Percentiles rank a stretch among this genome's conserved stretches.
Evolutionary conservation across 2,797 vertebrate species (phyloP).

Genomic region (Miichthys miiuy): DNA sequence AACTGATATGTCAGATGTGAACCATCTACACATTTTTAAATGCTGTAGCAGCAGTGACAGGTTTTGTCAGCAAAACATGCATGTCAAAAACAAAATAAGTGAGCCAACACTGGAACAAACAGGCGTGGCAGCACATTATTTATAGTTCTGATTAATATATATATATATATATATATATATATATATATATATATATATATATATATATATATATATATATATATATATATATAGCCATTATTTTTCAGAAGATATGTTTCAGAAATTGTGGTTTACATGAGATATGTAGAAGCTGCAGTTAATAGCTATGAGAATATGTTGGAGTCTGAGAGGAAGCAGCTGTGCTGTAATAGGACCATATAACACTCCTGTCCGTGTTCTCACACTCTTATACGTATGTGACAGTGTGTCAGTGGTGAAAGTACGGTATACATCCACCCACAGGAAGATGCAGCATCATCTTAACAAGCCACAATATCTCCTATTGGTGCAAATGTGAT

Average conservation of each 20-base stretch:
- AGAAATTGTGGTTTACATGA: not conserved
- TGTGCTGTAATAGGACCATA: constrained; percentile 27
- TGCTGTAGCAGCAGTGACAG: not conserved
- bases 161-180: no score
- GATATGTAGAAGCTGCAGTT: constrained; percentile 6
- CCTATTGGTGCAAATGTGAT: constrained; percentile 36
- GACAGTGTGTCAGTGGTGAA: constrained; percentile 32
- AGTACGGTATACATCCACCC: constrained; percentile 21
- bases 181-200: no score
- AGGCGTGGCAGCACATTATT: not conserved
- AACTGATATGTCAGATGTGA: not conserved
- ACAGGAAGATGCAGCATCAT: constrained; percentile 16
- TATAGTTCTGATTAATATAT: not conserved
- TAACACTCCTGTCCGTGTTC: constrained; percentile 31
- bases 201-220: no score
- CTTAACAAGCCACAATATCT: constrained; percentile 39
- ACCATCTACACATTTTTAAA: not conserved
- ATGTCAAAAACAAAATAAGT: not conserved
- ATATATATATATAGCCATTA: not conserved
- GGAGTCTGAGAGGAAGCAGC: constrained; percentile 27
- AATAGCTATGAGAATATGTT: constrained; percentile 8
- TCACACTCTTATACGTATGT: constrained; percentile 27
- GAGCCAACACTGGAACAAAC: not conserved
- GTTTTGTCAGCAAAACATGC: not conserved
- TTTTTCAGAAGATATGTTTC: not conserved